Evolutionary conservation across 2,797 vertebrate genomes (phyloP).

Genomic region (Iguana delicatissima): DNA sequence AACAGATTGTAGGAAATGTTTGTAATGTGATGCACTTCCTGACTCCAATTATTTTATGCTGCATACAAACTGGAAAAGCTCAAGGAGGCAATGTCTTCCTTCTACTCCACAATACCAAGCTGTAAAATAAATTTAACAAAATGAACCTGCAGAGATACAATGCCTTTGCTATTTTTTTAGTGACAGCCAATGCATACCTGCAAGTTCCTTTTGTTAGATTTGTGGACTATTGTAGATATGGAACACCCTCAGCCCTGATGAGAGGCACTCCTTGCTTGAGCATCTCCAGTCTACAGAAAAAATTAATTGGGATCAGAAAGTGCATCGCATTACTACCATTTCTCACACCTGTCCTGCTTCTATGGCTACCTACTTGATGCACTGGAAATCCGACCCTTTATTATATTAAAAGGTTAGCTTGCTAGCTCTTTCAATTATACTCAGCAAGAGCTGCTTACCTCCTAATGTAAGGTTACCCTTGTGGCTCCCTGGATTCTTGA

Average conservation of each 20-base stretch:
- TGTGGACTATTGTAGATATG: background rate
- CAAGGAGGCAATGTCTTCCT: too few relatives aligned
- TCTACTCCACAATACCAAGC: too few relatives aligned
- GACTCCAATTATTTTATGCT: too few relatives aligned
- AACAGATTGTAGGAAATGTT: background rate
- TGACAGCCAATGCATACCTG: background rate
- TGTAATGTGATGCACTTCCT: too few relatives aligned
- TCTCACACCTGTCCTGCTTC: background rate
- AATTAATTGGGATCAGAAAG: background rate
- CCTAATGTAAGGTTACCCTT: slow-evolving; percentile 21
- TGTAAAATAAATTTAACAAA: too few relatives aligned
- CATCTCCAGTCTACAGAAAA: background rate
- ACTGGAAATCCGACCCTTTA: background rate
- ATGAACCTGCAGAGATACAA: too few relatives aligned
- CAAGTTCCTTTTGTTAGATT: background rate
- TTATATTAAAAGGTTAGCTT: slow-evolving; percentile 3
- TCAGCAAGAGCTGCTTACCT: background rate
- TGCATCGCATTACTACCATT: background rate
- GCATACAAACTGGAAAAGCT: too few relatives aligned
- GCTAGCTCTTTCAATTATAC: slow-evolving; percentile 6
- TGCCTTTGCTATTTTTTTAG: too few relatives aligned
- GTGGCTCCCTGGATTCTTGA: slow-evolving; percentile 14
- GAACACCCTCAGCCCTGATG: background rate
- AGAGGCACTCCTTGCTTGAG: background rate
- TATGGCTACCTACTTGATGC: background rate